phyloP scores from a whole-genome alignment of 2,888 invertebrate genomes.

The Agonopterix arenella region DNA sequence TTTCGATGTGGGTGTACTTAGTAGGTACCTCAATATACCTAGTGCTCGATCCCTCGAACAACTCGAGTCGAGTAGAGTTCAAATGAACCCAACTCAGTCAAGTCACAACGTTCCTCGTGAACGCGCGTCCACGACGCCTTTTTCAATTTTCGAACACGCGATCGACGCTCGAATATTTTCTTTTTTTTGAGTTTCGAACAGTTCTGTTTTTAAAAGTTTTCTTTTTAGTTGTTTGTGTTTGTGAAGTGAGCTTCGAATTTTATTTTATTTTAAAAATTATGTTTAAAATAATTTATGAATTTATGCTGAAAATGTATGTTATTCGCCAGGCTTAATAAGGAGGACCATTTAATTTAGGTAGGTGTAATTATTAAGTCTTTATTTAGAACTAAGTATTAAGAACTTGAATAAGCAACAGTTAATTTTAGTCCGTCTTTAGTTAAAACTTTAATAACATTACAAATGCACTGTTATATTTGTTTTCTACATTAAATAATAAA shows the following conservation, averaged over 20 bases:
- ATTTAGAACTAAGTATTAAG: too few relatives aligned
- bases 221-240: conserved; percentile 12
- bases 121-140: conserved; percentile 34
- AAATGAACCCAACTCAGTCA: conserved; percentile 25
- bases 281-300: too few relatives aligned
- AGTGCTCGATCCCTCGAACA: conserved; percentile 16
- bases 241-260: conserved; percentile 13
- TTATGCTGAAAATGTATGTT: too few relatives aligned
- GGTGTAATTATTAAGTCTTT: too few relatives aligned
- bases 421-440: too few relatives aligned
- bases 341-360: too few relatives aligned
- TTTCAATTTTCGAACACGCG: conserved; percentile 30
- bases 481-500: too few relatives aligned
- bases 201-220: conserved; percentile 10
- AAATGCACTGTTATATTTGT: too few relatives aligned
- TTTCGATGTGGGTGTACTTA: conserved; percentile 19
- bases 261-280: conserved; percentile 4
- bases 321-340: too few relatives aligned
- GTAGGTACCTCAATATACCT: conserved; percentile 32
- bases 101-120: conserved; percentile 32
- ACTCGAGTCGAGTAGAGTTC: conserved; percentile 2
- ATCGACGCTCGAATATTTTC: conserved; percentile 30
- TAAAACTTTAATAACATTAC: too few relatives aligned
- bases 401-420: too few relatives aligned
- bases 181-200: neutral